Evolutionary conservation across 37 sponge, comb jelly and placozoan species (phyloP), one percentile per base, ranked within the genome.

Genomic region (Tethya wilhelma): DNA sequence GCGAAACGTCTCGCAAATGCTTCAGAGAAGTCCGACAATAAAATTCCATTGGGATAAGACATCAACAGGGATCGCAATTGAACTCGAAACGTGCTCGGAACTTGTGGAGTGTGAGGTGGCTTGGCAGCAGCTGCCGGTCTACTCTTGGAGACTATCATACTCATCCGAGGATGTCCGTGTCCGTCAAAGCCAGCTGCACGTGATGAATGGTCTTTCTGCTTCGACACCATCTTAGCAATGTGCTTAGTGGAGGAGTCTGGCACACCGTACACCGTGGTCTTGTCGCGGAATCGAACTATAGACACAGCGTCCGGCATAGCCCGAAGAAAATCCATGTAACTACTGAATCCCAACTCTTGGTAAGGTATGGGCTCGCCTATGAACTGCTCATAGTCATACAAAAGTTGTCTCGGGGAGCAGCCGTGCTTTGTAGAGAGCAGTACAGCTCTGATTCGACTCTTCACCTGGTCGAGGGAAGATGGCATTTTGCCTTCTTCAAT

Each of bases 1-100:
- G 71, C 77, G 60, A 88, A 88, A 25, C 83, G 63, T 6, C 70
- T 60, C 0, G 83, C 89, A 68, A 66, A 88, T 3, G 89, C 89
- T 1, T 88, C 89, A 14, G 33, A 31, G 55, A 88, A 82, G 5
- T 53, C 9, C 1, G 44, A 37, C 23, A 76, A 36, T 26, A 65
- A 29, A 4, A 88, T 31, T 4, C 89, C 89, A 67, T 82, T 69
- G 11, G 89, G 78, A 44, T 88, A 81, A 19, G 83, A 88, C 19
- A 62, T 9, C 41, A 82, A 33, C 0, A 88, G 78, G 32, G 40
- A 30, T 32, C 56, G 74, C 44, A 88, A 60, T 56, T 77, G 76
- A 3, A 46, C 59, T 40, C 71, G 33, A 67, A 88, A 59, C 7
- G 38, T 29, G 28, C 30, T 26, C 0, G 89, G 89, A 2, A 71